Conservation (phyloP, 2,797 vertebrate species). For the Leuciscus waleckii region DNA sequence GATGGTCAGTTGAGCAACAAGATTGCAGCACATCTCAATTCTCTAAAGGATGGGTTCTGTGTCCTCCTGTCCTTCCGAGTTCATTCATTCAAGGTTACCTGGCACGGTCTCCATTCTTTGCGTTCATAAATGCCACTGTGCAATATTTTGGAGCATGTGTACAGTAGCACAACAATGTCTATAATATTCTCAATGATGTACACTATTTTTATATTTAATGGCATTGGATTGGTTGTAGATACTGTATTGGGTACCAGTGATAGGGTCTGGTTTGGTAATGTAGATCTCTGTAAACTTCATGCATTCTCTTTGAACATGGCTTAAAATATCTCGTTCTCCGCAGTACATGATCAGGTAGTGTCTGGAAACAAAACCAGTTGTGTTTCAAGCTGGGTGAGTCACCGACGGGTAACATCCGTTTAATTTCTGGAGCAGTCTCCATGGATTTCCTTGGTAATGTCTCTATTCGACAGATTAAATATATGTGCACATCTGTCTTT, state of each 20-base stretch:
- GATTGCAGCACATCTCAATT: too few relatives aligned
- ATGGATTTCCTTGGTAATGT: background rate
- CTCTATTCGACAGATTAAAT: constrained; percentile 15
- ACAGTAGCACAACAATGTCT: background rate
- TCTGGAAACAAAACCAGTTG: background rate
- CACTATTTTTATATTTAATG: background rate
- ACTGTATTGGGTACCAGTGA: background rate
- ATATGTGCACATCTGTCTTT: constrained; percentile 3
- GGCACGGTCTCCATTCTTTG: too few relatives aligned
- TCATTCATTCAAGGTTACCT: too few relatives aligned
- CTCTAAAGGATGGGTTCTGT: too few relatives aligned
- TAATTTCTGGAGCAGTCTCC: background rate
- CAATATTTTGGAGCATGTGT: background rate
- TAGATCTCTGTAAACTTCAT: background rate
- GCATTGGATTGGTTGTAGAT: background rate
- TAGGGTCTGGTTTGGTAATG: background rate
- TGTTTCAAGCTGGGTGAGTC: background rate
- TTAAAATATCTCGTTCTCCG: background rate
- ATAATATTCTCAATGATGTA: background rate
- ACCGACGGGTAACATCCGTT: background rate
- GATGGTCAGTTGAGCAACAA: too few relatives aligned
- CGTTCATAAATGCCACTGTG: background rate
- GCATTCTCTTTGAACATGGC: background rate
- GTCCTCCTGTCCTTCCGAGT: too few relatives aligned
- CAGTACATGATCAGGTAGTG: background rate